Evolutionary conservation across 2,888 invertebrate species (phyloP), one percentile per base, ranked within the genome.

Genomic region (Danaus chrysippus): DNA sequence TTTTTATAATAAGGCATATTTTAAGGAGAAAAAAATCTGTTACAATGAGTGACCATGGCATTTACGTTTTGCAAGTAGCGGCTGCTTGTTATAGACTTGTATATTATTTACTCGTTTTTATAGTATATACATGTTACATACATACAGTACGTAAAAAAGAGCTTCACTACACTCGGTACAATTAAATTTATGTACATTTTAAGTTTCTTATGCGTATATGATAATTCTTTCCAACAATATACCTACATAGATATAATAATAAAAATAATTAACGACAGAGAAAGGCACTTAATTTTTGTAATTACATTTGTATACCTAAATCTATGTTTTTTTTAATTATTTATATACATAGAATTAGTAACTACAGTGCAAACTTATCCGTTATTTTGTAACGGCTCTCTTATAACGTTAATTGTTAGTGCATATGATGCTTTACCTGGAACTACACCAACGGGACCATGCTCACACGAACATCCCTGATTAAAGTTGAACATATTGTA

Each of bases 41-140:
- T 82, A 84, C 90, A 81, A 83, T 86, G 85, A 85, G 71, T 88
- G 89, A 79, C 84, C 89, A 81, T 91, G 91, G 90, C 87, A 91
- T 91, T 91, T 90, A 91, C 90, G 91, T 83, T 84, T 81, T 77
- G 84, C 75, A 82, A 73, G 70, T 64, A 67, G 56, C 75, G 75
- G 74, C 76, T 34, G 23, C 23, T 72, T 81, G 74, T 78, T 81
- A 81, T 85, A 82, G 82, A 77, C 79, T 87, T 87, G 87, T 87
- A 67, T 64, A 66, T 65, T 64, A 69, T 63, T 64, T 68, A 65
- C 59, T 61, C 59, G 55, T 65, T 64, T 62, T 68, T 67, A 64
- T 63, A 63, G 64, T 59, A 58, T 60, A 56, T 63, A 68, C 66
- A 65, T 58, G 64, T 64, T 59, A 58, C 59, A 56, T 61, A 53